phyloP scores from a whole-genome alignment of 2,888 invertebrate genomes.

The Oxytorus armatus region DNA sequence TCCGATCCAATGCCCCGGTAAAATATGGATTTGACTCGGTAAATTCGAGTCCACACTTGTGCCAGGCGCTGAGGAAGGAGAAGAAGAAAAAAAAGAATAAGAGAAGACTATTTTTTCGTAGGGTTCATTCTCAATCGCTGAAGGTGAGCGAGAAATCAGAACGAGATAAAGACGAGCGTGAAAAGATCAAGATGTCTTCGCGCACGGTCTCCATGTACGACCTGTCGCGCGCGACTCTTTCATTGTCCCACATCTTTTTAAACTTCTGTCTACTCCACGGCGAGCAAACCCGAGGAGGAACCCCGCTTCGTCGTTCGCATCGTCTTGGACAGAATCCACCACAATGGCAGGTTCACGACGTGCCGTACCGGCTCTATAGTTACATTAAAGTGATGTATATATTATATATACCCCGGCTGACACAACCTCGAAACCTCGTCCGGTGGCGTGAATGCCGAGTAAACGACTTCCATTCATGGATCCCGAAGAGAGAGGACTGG shows the following conservation, averaged over 20 bases:
- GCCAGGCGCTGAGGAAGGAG: background rate
- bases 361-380: constrained; percentile 8
- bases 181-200: constrained; percentile 72
- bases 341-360: constrained; percentile 79
- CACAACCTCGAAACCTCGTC: constrained; percentile 28
- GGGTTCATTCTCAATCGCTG: constrained; percentile 37
- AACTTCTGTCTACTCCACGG: constrained; percentile 37
- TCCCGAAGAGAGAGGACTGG: too few species aligned
- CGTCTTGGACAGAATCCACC: constrained; percentile 56
- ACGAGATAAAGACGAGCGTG: constrained; percentile 58
- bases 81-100: too few species aligned
- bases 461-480: constrained; percentile 82
- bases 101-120: constrained; percentile 15
- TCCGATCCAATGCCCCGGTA: background rate
- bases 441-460: constrained; percentile 78
- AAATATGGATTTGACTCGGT: constrained; percentile 9
- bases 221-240: constrained; percentile 63
- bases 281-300: constrained; percentile 18
- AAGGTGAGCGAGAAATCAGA: constrained; percentile 35
- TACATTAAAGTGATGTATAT: constrained; percentile 48
- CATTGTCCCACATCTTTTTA: constrained; percentile 45
- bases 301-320: constrained; percentile 70
- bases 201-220: constrained; percentile 73
- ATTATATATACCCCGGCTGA: constrained; percentile 30
- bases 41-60: background rate